Evolutionary conservation across 2,888 invertebrate species (phyloP).

Genomic region (Sialis fuliginosa): DNA sequence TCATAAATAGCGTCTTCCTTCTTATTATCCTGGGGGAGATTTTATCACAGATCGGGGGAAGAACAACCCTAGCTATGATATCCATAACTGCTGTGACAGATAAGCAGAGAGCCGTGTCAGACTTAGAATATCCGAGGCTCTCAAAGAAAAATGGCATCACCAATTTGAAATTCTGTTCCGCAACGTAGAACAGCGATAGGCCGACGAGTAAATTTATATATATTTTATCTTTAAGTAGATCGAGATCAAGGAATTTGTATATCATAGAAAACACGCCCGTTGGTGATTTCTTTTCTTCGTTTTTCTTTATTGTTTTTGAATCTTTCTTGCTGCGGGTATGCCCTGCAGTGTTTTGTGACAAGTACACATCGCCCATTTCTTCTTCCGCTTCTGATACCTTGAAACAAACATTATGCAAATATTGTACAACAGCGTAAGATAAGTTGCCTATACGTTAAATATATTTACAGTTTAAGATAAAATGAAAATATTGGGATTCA

Average conservation of each 20-base stretch:
- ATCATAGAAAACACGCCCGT: slow-evolving; percentile 17
- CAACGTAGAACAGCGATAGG: slow-evolving; percentile 54
- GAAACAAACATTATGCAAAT: slow-evolving; percentile 12
- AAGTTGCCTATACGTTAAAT: no score
- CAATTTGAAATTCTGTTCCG: slow-evolving; percentile 59
- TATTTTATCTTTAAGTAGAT: slow-evolving; percentile 50
- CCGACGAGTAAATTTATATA: slow-evolving; percentile 57
- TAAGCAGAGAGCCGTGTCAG: slow-evolving; percentile 53
- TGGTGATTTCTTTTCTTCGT: no score
- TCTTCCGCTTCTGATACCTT: slow-evolving; percentile 28
- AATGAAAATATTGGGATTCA: no score
- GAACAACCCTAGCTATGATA: slow-evolving; percentile 48
- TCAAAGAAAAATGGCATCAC: slow-evolving; percentile 50
- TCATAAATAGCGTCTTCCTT: slow-evolving; percentile 48
- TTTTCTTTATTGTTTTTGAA: no score
- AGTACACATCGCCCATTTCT: slow-evolving; percentile 2
- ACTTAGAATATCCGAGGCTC: slow-evolving; percentile 40
- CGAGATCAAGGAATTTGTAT: slow-evolving; percentile 49
- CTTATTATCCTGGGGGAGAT: slow-evolving; percentile 12
- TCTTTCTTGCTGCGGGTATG: no score
- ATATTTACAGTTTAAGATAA: no score
- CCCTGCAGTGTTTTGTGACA: not conserved
- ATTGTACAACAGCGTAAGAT: no score
- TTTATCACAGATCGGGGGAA: slow-evolving; percentile 59
- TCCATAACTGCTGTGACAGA: slow-evolving; percentile 61